Evolutionary conservation across 2,888 invertebrate genomes (phyloP).

Genomic region (Lucinisca nassula): DNA sequence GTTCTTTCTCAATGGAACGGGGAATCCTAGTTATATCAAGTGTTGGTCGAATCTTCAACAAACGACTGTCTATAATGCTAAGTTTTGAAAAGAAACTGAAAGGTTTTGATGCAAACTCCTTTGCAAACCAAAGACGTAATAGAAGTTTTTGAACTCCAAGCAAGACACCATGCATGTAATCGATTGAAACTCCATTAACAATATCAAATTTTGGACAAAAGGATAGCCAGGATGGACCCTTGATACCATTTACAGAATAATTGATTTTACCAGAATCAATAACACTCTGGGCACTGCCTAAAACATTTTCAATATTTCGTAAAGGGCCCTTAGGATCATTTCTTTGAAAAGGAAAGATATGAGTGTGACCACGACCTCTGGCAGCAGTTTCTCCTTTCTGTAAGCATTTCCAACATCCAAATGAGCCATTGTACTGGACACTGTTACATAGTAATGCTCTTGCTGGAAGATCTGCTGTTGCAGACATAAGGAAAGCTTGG

Average conservation of each 20-base stretch:
- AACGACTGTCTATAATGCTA: constrained; percentile 28
- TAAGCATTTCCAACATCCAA: constrained; percentile 51
- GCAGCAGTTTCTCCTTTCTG: constrained; percentile 29
- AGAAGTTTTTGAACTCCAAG: constrained; percentile 60
- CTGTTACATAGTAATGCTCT: constrained; percentile 37
- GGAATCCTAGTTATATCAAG: constrained; percentile 45
- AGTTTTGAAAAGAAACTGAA: constrained; percentile 41
- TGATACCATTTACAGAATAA: constrained; percentile 33
- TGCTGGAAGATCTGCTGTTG: constrained; percentile 53
- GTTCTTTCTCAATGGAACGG: constrained; percentile 37
- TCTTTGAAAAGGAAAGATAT: constrained; percentile 40
- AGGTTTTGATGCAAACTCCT: constrained; percentile 2
- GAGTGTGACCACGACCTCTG: constrained; percentile 39
- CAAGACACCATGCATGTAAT: constrained; percentile 67
- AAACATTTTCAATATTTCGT: constrained; percentile 31
- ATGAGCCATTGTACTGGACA: constrained; percentile 55
- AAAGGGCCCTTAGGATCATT: constrained; percentile 33
- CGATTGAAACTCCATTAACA: constrained; percentile 41
- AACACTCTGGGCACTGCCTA: constrained; percentile 21
- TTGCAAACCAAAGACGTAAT: constrained; percentile 52
- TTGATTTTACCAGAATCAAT: neutral
- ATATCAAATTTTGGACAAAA: constrained; percentile 41
- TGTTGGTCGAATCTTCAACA: constrained; percentile 41
- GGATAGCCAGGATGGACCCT: constrained; percentile 53
- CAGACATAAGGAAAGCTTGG: constrained; percentile 34